Base-by-base conservation (phyloP, 2,888 invertebrate species). In the Petrophora chlorosata region DNA sequence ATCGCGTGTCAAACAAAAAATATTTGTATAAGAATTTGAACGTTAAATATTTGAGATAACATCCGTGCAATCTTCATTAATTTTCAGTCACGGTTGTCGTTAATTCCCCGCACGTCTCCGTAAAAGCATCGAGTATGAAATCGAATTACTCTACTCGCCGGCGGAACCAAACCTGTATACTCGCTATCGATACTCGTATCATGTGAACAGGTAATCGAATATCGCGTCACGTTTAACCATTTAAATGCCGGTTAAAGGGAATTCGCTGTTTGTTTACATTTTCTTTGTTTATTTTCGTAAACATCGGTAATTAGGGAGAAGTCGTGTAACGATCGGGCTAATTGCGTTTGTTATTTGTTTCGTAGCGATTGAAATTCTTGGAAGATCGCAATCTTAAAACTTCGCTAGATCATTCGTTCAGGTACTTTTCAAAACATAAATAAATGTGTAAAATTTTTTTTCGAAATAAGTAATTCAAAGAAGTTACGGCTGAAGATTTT, bases 61-160 rank as follows among this genome's bases (percentile, higher is more conserved):
- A 69, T 63, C 63, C 68, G 59, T 70, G 68, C 63, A 65, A 62
- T 66, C 57, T 74, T 78, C 67, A 83, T 82, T 81, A 81, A 73
- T 75, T 72, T 71, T 78, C 73, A 66, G 79, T 73, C 70, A 76
- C 76, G 83, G 81, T 78, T 65, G 71, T 78, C 78, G 74, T 63
- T 65, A 65, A 80, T 80, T 80, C 73, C 72, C 70, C 71, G 70
- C 75, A 74, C 79, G 73, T 79, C 73, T 72, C 68, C 64, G 74
- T 76, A 67, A 79, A 74, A 70, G 71, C 70, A 75, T 69, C 67
- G 60, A 63, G 74, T 79, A 76, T 79, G 69, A 75, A 81, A 80
- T 80, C 70, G 69, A 73, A 76, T 79, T 78, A 78, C 69, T n/a
- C n/a, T 5, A 23, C 23, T 63, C 69, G 68, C 53, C 49, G 55